Evolutionary conservation across 37 sponge, comb jelly and placozoan species (phyloP).

Genomic region (Bolinopsis microptera): DNA sequence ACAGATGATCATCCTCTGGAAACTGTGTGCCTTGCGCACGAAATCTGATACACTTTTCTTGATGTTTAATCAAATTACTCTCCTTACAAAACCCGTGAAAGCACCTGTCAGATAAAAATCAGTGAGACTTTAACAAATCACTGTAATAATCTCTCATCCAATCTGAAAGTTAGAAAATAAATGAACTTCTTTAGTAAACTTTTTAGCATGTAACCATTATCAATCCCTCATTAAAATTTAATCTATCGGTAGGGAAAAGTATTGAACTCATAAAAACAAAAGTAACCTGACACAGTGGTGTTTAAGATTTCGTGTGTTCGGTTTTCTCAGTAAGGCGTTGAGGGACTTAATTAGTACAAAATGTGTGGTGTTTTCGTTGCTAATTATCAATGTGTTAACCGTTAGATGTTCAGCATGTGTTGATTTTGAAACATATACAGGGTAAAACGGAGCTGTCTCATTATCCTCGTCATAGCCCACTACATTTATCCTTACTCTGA

Average conservation of each 20-base stretch:
- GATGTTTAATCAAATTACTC: not conserved
- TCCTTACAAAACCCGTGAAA: not conserved
- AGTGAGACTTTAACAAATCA: not conserved
- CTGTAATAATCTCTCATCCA: too few relatives aligned
- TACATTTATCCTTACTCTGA: constrained; percentile 37
- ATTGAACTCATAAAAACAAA: too few relatives aligned
- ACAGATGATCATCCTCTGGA: not conserved
- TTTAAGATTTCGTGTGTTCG: not conserved
- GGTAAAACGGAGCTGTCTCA: not conserved
- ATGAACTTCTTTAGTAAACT: not conserved
- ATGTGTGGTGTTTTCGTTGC: constrained; percentile 1
- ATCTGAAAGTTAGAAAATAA: not conserved
- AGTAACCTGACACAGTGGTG: constrained; percentile 9
- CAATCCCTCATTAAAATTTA: too few relatives aligned
- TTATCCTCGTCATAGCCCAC: constrained; percentile 34
- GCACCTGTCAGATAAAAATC: not conserved
- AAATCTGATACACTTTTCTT: not conserved
- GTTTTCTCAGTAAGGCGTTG: constrained; percentile 4
- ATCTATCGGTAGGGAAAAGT: too few relatives aligned
- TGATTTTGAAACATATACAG: not conserved
- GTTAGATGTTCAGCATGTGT: not conserved
- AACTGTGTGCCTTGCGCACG: not conserved
- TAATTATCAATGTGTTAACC: not conserved
- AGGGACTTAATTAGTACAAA: constrained; percentile 44
- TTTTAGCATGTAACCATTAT: too few relatives aligned